These are phyloP conservation scores for Euphydryas editha DNA, from an alignment of 2,888 invertebrate genomes.

Conservation along the genomic window DNA sequence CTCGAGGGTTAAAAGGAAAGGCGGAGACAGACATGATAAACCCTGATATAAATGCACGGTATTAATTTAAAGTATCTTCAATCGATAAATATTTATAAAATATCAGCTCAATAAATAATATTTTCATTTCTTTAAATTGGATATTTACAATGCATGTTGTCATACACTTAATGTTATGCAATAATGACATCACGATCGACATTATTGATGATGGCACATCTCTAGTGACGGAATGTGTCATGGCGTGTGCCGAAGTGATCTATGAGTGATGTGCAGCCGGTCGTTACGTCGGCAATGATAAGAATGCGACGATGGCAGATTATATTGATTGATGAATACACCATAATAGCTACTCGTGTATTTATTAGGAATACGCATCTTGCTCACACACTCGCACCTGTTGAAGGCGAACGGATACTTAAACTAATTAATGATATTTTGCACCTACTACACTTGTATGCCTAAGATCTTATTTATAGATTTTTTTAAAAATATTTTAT, in stretches of 20 bases:
- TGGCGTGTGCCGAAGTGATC: conserved; percentile 29
- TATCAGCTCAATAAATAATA: neutral
- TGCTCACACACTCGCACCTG: conserved; percentile 15
- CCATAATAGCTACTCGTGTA: conserved; percentile 13
- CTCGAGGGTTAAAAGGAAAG: no score
- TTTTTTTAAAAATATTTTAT: no score
- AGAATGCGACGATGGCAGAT: conserved; percentile 42
- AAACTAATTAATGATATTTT: neutral
- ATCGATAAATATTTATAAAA: conserved; percentile 4
- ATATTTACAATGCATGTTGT: neutral
- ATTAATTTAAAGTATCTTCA: no score
- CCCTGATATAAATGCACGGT: no score
- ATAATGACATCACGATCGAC: conserved; percentile 37
- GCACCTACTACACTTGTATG: no score
- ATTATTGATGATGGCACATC: conserved; percentile 29
- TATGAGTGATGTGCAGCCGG: conserved; percentile 32
- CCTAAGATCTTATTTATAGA: no score
- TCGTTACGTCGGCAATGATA: conserved; percentile 29
- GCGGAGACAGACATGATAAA: no score
- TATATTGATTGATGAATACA: conserved; percentile 37
- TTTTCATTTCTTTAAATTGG: neutral
- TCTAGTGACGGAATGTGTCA: conserved; percentile 27
- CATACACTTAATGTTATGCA: conserved; percentile 17
- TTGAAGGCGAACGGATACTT: conserved; percentile 21
- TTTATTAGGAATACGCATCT: conserved; percentile 20